A percentile compares a stretch with the other conserved stretches of the same genome.
Evolutionary conservation across 2,888 invertebrate genomes (phyloP).

Genomic region (Dynastes grantii): DNA sequence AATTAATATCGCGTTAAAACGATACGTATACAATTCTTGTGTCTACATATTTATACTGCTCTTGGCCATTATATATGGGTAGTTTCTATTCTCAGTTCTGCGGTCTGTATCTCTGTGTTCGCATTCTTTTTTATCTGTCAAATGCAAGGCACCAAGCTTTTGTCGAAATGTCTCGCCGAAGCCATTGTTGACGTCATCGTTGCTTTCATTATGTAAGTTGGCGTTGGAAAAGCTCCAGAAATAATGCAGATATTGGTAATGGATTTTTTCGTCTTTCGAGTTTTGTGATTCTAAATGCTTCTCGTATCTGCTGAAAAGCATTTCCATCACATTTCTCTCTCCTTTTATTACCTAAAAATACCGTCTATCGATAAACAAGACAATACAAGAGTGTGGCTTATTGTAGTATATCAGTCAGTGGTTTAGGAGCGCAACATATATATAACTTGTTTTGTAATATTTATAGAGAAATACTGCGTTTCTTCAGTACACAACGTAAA

Average conservation of each 20-base stretch:
- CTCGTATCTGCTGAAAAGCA: conserved; percentile 8
- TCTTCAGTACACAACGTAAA: too few species aligned
- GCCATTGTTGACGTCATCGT: conserved; percentile 67
- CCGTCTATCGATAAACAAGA: too few species aligned
- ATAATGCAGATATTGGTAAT: conserved; percentile 70
- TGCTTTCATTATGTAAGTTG: conserved; percentile 70
- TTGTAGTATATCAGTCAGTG: too few species aligned
- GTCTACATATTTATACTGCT: too few species aligned
- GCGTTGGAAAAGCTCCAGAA: conserved; percentile 67
- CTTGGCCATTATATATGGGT: conserved; percentile 1
- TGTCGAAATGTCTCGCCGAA: conserved; percentile 67
- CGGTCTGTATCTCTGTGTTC: conserved; percentile 60
- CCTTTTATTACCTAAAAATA: conserved; percentile 4
- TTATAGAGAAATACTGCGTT: too few species aligned
- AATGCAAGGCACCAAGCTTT: conserved; percentile 66
- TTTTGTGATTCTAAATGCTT: conserved; percentile 64
- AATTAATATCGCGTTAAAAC: neutral
- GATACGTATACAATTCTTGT: neutral
- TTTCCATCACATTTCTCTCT: conserved; percentile 14
- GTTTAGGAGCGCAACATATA: too few species aligned
- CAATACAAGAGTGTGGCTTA: too few species aligned
- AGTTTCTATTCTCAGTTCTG: conserved; percentile 56
- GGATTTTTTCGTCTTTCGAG: conserved; percentile 67
- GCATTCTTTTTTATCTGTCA: conserved; percentile 69
- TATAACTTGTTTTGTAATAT: too few species aligned